Evolutionary conservation across 1,140 invertebrate species (phyloP), one percentile per base, ranked within the genome.

Genomic region (Sitophilus oryzae): DNA sequence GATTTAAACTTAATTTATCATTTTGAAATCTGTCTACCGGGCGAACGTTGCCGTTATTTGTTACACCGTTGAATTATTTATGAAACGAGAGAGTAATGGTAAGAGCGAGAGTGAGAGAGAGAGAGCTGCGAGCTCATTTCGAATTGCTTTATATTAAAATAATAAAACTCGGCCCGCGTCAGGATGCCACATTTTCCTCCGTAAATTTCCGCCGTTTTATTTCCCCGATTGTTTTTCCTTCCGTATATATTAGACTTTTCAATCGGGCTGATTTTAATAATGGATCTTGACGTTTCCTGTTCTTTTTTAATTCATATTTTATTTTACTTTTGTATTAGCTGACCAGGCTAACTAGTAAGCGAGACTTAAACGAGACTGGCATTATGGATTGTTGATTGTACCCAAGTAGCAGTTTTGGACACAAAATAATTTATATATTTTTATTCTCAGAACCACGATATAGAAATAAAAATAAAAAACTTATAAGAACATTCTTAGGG

Each of bases 71-170:
- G 53, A 56, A 56, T 56, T 42, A 56, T 56, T 56, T 56, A 56
- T 56, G 46, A 56, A 50, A 42, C n/a, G n/a, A n/a, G n/a, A n/a
- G n/a, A n/a, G n/a, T n/a, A n/a, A n/a, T n/a, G n/a, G n/a, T n/a
- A n/a, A n/a, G n/a, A n/a, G n/a, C n/a, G n/a, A n/a, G n/a, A n/a
- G n/a, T n/a, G n/a, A n/a, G n/a, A n/a, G n/a, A n/a, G n/a, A n/a
- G n/a, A n/a, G 18, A 56, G 40, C 18, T 30, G 19, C 47, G 11
- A 56, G 45, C 46, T 49, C 49, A 52, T 52, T 52, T 35, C 53
- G 37, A 56, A 56, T 56, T 56, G 53, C 53, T 56, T 56, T 56
- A 56, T 56, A 56, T 46, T 56, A 46, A 56, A 56, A 56, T 49
- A 56, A 56, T 56, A 56, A 56, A 56, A 56, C 46, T 52, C 46